Evolutionary conservation across 23 tunicate species (phyloP).

Genomic region (Phallusia fumigata): DNA sequence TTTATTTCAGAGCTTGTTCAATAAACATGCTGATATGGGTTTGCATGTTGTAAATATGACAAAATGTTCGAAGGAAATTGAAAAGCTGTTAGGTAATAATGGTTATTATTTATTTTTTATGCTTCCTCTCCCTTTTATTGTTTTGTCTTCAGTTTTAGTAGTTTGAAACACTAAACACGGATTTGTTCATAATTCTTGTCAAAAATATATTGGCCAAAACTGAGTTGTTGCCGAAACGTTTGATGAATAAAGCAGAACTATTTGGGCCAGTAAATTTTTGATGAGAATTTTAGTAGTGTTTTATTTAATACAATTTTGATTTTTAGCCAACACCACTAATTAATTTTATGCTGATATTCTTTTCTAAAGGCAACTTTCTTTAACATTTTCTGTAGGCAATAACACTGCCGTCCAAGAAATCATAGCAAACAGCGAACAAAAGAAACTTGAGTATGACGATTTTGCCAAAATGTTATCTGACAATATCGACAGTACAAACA

Average conservation of each 20-base stretch:
- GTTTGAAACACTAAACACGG: too few relatives aligned
- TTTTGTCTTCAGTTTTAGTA: not conserved
- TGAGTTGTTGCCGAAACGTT: too few relatives aligned
- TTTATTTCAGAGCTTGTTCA: not conserved
- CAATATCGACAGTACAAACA: not conserved
- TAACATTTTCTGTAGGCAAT: not conserved
- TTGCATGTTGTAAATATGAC: not conserved
- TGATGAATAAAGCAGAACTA: too few relatives aligned
- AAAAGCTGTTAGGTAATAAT: not conserved
- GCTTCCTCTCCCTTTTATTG: not conserved
- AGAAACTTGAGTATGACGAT: not conserved
- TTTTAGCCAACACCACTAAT: not conserved
- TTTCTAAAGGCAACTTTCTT: not conserved
- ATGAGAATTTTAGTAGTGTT: too few relatives aligned
- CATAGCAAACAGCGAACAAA: not conserved
- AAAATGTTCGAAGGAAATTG: not conserved
- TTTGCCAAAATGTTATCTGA: not conserved
- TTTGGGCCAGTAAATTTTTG: too few relatives aligned
- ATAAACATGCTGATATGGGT: not conserved
- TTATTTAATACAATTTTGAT: not conserved
- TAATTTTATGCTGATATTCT: too few relatives aligned
- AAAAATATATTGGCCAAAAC: too few relatives aligned
- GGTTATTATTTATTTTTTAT: not conserved
- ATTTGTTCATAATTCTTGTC: too few relatives aligned
- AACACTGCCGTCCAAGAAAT: conserved; percentile 4